These are phyloP conservation scores for Apeira syringaria DNA, from an alignment of 2,888 invertebrate species.

Conservation along the genomic window DNA sequence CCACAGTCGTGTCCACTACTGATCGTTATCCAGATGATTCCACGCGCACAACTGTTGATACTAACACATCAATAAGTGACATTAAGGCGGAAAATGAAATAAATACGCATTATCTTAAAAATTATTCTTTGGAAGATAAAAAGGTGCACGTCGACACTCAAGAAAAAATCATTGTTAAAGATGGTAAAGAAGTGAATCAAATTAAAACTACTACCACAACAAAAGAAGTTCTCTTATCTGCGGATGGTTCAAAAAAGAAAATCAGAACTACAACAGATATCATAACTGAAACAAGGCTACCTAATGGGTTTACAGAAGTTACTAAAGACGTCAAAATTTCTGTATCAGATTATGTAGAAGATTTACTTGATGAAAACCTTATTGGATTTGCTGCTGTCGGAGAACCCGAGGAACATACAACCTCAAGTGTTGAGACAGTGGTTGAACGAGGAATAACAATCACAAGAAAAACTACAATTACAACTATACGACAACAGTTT, in stretches of 20 bases:
- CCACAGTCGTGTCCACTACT: conserved; percentile 58
- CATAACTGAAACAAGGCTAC: conserved; percentile 58
- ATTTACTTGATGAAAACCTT: conserved; percentile 60
- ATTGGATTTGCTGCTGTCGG: conserved; percentile 52
- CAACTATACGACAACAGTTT: conserved; percentile 62
- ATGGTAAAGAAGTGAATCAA: conserved; percentile 60
- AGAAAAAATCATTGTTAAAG: conserved; percentile 46
- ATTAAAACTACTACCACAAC: conserved; percentile 67
- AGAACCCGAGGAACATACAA: conserved; percentile 51
- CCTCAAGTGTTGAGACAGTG: conserved; percentile 47
- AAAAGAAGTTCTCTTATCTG: conserved; percentile 57
- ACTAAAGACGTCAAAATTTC: conserved; percentile 71
- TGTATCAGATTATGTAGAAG: conserved; percentile 57
- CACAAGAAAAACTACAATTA: conserved; percentile 61
- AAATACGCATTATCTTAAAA: conserved; percentile 42
- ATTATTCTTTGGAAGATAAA: conserved; percentile 55
- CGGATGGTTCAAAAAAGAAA: conserved; percentile 56
- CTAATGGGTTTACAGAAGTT: conserved; percentile 64
- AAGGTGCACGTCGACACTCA: conserved; percentile 56
- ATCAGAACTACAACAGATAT: conserved; percentile 64
- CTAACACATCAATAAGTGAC: conserved; percentile 61
- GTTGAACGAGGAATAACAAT: conserved; percentile 56
- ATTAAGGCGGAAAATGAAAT: conserved; percentile 41
- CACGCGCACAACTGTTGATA: conserved; percentile 57
- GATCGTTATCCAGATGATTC: conserved; percentile 65